phyloP scores from a whole-genome alignment of 2,113 vertebrate genomes.

The Taurulus bubalis region DNA sequence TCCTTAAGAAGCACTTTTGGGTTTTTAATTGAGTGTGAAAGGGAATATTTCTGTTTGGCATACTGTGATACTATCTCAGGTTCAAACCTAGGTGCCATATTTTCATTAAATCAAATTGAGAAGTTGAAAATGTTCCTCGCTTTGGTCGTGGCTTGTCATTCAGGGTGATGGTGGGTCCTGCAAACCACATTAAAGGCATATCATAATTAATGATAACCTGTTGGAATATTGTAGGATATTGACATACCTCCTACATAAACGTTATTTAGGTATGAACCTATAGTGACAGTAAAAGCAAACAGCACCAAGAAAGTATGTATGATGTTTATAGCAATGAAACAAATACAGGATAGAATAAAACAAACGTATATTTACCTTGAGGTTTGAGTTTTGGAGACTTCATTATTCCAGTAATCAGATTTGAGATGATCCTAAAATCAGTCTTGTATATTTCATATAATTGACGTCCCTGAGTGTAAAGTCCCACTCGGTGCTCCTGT shows the following conservation, averaged over 20 bases:
- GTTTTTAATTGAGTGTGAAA: too few relatives aligned
- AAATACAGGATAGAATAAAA: neutral
- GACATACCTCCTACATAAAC: neutral
- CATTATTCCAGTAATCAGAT: conserved; percentile 65
- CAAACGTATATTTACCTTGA: conserved; percentile 56
- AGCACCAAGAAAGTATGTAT: too few relatives aligned
- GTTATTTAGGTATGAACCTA: neutral
- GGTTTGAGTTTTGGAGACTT: conserved; percentile 82
- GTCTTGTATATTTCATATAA: neutral
- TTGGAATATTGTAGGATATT: neutral
- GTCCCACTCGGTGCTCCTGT: neutral
- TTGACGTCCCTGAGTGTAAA: conserved; percentile 5
- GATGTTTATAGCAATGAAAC: too few relatives aligned
- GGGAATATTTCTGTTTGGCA: too few relatives aligned
- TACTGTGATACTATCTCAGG: too few relatives aligned
- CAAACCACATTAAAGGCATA: neutral
- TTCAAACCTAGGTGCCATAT: too few relatives aligned
- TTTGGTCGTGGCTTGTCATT: too few relatives aligned
- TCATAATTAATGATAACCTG: neutral
- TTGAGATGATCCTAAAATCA: conserved; percentile 29
- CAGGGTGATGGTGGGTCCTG: too few relatives aligned
- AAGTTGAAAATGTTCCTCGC: too few relatives aligned
- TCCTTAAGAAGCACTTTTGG: too few relatives aligned
- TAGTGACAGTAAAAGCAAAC: neutral
- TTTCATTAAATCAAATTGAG: too few relatives aligned